Base-by-base conservation (phyloP, 1,140 invertebrate genomes). In the Drepana arcuata region DNA sequence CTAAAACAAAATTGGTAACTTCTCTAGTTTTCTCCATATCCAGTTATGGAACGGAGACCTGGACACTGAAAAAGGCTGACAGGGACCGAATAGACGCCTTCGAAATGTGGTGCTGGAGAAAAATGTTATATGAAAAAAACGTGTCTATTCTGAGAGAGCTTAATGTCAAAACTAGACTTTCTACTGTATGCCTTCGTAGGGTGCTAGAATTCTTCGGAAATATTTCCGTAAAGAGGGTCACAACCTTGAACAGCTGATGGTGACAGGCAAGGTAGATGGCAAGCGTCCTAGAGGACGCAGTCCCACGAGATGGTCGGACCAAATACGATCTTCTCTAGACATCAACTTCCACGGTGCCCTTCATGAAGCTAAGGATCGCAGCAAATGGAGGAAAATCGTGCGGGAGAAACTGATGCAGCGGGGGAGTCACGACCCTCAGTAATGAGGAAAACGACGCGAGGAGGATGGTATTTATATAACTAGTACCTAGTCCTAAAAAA, bases 81-180 rank as follows among this genome's bases (percentile, higher is more conserved):
- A 12, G 36, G n/a, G 18, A 36, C 16, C 46, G 34, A 14, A 51
- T 58, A 12, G 34, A 52, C 18, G 55, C 50, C 11, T 55, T 66
- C 25, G 49, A 58, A 9, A 48, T 46, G 47, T 57, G 48, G 47
- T 54, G 41, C 28, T 45, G 37, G 39, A 16, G 41, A 32, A 41
- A 36, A 12, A 53, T 61, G 45, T 13, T 37, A 7, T 6, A 56
- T 57, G 7, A 55, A 10, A 37, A 27, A 7, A 36, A 34, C 10
- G 23, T 18, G 2, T 37, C 38, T 2, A 37, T 41, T n/a, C 25
- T 34, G 2, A 23, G 34, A n/a, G 14, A 40, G 10, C 32, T 46
- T 1, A 24, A 34, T 1, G 30, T 39, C 1, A 23, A 34, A 16
- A 34, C 24, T 10, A 26, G 14, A 10, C 29, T 31, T 7, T 31